phyloP scores from a whole-genome alignment of 1,140 invertebrate genomes.

The Macrobrachium nipponense region DNA sequence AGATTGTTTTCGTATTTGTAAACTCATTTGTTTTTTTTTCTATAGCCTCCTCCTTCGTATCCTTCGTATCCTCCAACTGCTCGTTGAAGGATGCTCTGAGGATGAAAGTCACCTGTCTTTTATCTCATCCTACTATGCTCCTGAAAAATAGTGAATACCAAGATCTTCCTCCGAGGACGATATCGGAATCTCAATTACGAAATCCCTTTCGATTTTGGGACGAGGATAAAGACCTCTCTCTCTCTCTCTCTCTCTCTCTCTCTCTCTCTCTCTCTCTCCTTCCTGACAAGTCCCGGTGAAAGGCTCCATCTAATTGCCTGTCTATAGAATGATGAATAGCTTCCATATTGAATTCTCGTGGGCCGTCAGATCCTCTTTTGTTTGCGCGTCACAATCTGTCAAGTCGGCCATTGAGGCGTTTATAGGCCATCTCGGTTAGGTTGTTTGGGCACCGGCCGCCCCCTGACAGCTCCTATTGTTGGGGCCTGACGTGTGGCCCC shows the following conservation, averaged over 20 bases:
- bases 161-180: too few relatives aligned
- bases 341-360: slow-evolving; percentile 60
- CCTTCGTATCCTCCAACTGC: too few relatives aligned
- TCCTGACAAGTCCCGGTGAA: slow-evolving; percentile 42
- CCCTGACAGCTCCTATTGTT: slow-evolving; percentile 50
- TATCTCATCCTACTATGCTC: too few relatives aligned
- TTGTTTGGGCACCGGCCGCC: slow-evolving; percentile 55
- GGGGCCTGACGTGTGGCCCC: slow-evolving; percentile 44
- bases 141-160: too few relatives aligned
- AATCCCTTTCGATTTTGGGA: too few relatives aligned
- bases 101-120: too few relatives aligned
- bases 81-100: too few relatives aligned
- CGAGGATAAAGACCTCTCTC: not conserved
- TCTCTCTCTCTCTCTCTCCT: not conserved
- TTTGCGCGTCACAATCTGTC: slow-evolving; percentile 62
- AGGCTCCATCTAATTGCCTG: slow-evolving; percentile 59
- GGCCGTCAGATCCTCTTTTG: slow-evolving; percentile 59
- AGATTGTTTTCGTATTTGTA: too few relatives aligned
- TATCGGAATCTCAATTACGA: too few relatives aligned
- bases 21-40: too few relatives aligned
- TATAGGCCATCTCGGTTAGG: slow-evolving; percentile 52
- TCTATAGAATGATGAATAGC: slow-evolving; percentile 62
- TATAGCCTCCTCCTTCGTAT: too few relatives aligned
- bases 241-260: slow-evolving; percentile 9
- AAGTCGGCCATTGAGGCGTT: slow-evolving; percentile 53